Evolutionary conservation across 2,888 invertebrate species (phyloP).

Genomic region (Cantharis rustica): DNA sequence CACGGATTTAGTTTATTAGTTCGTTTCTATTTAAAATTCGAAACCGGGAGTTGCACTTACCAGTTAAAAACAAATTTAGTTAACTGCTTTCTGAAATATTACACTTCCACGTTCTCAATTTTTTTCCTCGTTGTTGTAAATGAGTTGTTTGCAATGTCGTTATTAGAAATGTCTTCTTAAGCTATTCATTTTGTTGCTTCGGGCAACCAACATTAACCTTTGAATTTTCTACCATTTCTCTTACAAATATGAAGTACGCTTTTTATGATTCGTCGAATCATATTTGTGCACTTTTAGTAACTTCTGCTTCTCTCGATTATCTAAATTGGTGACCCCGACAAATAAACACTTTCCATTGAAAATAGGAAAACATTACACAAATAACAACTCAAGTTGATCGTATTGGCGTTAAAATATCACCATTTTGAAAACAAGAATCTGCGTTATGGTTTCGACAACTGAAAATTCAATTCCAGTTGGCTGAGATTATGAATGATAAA

Average conservation of each 20-base stretch:
- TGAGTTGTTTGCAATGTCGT: not conserved
- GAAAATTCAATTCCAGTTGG: too few species aligned
- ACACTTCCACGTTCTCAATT: not conserved
- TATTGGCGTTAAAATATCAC: too few species aligned
- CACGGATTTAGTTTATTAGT: constrained; percentile 16
- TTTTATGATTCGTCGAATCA: not conserved
- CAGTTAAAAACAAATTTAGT: not conserved
- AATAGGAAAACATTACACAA: too few species aligned
- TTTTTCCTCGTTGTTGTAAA: not conserved
- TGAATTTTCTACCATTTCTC: not conserved
- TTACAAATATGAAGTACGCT: not conserved
- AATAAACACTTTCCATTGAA: too few species aligned
- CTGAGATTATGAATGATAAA: too few species aligned
- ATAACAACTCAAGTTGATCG: too few species aligned
- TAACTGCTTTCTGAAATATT: not conserved
- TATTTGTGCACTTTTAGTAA: not conserved
- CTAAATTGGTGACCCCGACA: too few species aligned
- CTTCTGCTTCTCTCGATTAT: too few species aligned
- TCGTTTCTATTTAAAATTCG: constrained; percentile 1
- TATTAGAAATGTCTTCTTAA: not conserved
- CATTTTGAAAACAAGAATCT: too few species aligned
- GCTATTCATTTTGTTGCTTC: not conserved
- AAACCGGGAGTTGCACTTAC: not conserved
- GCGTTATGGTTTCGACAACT: too few species aligned
- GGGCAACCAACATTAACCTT: not conserved